Evolutionary conservation across 1,140 invertebrate genomes (phyloP), one percentile per base, ranked within the genome.

Genomic region (Diuraphis noxia): DNA sequence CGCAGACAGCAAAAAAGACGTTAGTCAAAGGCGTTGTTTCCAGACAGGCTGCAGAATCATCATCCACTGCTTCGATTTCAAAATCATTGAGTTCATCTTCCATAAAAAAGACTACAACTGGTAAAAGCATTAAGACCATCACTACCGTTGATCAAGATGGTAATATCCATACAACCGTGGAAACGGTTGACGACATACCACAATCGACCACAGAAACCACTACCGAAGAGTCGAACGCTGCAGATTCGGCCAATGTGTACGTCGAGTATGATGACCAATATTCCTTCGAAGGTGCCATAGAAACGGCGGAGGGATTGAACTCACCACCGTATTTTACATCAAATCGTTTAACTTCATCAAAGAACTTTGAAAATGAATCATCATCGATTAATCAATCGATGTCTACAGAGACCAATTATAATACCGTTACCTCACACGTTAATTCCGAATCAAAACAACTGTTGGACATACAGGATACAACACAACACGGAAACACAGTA

Each of bases 101-200:
- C 13, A 52, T 81, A 52, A 81, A n/a, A 52, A 91, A 79, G 8
- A 81, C 89, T 19, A 81, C 34, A 21, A 40, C 43, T 17, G 89
- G 89, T 1, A 81, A 82, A 81, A 91, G 52, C 9, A 40, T 91
- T 21, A 38, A 23, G 13, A 82, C 89, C 19, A 49, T 79, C 3
- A 91, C 77, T 2, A 91, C 89, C 23, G 89, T 91, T 25, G 89
- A 91, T 52, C n/a, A 52, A 82, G 89, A 91, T 43, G 89, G 89
- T 1, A 91, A 91, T 36, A 34, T 52, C 4, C 77, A 30, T 25
- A 91, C 89, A 0, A 79, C 63, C 7, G 77, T 91, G 7, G 43
- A 91, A 41, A 82, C 41, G 1, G 43, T 91, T 9, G 89, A 91
- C n/a, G 77, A 91, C n/a, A 30, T 91, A 7, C 89, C 89, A 1